Evolutionary conservation across 2,888 invertebrate genomes (phyloP).

Genomic region (Aethes cnicana): DNA sequence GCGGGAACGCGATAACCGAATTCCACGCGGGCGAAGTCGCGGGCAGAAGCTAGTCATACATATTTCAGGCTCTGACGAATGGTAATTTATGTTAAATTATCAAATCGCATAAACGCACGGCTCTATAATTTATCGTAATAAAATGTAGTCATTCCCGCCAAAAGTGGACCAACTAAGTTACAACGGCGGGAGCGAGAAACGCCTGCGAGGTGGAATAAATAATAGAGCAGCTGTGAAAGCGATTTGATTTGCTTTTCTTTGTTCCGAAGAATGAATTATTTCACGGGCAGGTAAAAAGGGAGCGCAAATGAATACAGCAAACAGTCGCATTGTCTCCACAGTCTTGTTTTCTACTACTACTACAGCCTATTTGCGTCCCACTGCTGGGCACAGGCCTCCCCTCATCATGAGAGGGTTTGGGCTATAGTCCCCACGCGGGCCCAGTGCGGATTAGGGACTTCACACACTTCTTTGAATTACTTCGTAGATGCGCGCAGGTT

Average conservation of each 20-base stretch:
- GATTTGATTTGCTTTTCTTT: conserved; percentile 58
- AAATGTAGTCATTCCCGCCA: conserved; percentile 6
- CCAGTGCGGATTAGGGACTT: too few species aligned
- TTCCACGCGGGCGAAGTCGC: too few species aligned
- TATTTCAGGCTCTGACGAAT: too few species aligned
- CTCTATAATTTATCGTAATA: conserved; percentile 15
- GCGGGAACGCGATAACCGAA: too few species aligned
- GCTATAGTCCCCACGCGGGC: too few species aligned
- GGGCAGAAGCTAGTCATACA: too few species aligned
- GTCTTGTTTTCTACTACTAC: conserved; percentile 17
- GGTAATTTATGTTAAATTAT: conserved; percentile 5
- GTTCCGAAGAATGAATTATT: conserved; percentile 42
- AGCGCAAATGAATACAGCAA: conserved; percentile 24
- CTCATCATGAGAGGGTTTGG: too few species aligned
- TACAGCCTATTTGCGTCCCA: too few species aligned
- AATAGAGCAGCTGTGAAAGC: conserved; percentile 49
- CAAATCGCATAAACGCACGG: neutral
- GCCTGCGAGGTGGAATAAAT: conserved; percentile 44
- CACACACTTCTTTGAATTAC: too few species aligned
- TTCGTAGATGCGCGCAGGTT: too few species aligned
- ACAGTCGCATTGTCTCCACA: conserved; percentile 14
- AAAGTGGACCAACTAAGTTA: conserved; percentile 17
- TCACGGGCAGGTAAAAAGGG: conserved; percentile 32
- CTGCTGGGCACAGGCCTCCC: too few species aligned
- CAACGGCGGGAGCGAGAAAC: conserved; percentile 11